Evolutionary conservation across 2,113 vertebrate species (phyloP).

Genomic region (Gracilinanus agilis): DNA sequence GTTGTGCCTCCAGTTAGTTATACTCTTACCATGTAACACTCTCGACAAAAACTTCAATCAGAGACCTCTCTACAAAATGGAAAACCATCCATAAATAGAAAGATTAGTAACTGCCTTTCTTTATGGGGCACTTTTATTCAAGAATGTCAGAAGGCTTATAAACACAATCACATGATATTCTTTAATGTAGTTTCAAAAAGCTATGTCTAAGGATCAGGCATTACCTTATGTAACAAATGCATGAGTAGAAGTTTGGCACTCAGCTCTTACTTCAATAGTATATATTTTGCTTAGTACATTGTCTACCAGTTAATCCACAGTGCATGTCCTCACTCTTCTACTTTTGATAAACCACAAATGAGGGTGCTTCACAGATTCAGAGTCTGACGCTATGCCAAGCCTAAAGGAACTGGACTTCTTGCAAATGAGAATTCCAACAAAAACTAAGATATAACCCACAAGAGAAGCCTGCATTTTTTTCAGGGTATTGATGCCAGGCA

Average conservation of each 20-base stretch:
- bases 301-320: conserved; percentile 15
- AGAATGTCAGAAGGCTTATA: conserved; percentile 39
- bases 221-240: conserved; percentile 52
- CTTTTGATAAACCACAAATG: conserved; percentile 25
- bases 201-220: not conserved
- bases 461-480: conserved; percentile 21
- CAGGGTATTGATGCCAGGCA: conserved; percentile 5
- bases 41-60: not conserved
- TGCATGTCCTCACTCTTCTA: conserved; percentile 29
- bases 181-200: conserved; percentile 23
- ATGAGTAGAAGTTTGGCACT: conserved; percentile 45
- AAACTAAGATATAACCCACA: conserved; percentile 32
- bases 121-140: not conserved
- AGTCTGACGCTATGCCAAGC: conserved; percentile 45
- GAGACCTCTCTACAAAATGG: not conserved
- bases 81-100: conserved; percentile 24
- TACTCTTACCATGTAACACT: not conserved
- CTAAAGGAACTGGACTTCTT: conserved; percentile 51
- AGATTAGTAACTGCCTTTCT: conserved; percentile 23
- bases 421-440: conserved; percentile 49
- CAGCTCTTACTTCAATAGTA: conserved; percentile 53
- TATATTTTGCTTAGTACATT: conserved; percentile 66
- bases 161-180: conserved; percentile 36
- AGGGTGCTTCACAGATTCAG: conserved; percentile 42
- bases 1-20: not conserved